A percentile compares a stretch with the other conserved stretches of the same genome.
These are phyloP conservation scores for Alviniconcha strummeri DNA, from an alignment of 2,888 invertebrate genomes.

Conservation along the genomic window DNA sequence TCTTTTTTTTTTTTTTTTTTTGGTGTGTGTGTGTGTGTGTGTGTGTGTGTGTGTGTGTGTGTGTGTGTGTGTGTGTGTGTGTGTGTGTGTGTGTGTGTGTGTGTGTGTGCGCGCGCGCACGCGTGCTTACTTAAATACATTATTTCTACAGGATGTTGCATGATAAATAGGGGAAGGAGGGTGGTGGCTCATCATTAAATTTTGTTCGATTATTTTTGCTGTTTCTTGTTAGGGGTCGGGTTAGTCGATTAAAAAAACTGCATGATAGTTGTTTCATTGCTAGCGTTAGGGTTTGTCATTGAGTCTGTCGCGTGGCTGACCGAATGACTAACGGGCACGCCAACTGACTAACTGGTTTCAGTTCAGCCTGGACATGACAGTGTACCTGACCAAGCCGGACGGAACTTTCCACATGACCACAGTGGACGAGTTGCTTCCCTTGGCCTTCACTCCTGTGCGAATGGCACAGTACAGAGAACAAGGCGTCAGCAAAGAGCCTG, in stretches of 20 bases:
- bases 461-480: neutral
- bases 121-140: neutral
- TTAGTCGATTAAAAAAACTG: no score
- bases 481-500: neutral
- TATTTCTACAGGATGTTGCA: no score
- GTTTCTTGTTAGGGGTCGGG: no score
- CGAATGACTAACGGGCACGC: no score
- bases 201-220: no score
- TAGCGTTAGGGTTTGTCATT: no score
- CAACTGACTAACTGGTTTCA: conserved; percentile 50
- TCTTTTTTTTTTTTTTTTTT: neutral
- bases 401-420: conserved; percentile 57
- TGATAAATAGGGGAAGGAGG: no score
- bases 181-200: no score
- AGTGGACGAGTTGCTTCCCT: conserved; percentile 39
- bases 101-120: neutral
- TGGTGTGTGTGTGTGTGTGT: neutral
- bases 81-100: neutral
- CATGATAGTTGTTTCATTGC: no score
- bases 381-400: conserved; percentile 84
- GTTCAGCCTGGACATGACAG: conserved; percentile 78
- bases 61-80: neutral
- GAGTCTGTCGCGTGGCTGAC: no score
- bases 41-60: neutral
- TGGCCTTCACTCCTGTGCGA: conserved; percentile 32